These are phyloP conservation scores for Burhinus oedicnemus DNA, from an alignment of 2,113 vertebrate species.

Conservation along the genomic window DNA sequence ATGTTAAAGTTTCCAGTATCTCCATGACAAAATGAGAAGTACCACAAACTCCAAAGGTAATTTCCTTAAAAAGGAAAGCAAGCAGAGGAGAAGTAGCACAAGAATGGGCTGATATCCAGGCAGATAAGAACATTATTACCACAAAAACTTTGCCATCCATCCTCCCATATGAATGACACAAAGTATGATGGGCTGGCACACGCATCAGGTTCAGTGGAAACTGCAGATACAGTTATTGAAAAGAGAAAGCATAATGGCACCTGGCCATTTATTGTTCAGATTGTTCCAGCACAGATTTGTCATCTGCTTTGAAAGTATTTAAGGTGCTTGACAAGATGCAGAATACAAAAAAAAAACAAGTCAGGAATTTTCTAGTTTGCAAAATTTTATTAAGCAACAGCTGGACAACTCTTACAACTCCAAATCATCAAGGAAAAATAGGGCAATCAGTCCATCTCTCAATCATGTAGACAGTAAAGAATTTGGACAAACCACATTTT, in stretches of 20 bases:
- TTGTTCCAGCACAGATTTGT: neutral
- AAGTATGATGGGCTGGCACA: neutral
- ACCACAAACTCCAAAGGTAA: neutral
- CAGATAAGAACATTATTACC: neutral
- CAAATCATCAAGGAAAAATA: slow-evolving; percentile 80
- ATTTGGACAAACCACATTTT: slow-evolving; percentile 78
- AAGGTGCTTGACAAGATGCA: slow-evolving; percentile 58
- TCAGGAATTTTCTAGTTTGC: slow-evolving; percentile 71
- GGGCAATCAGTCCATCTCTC: slow-evolving; percentile 73
- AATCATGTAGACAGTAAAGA: slow-evolving; percentile 81
- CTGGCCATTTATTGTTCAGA: neutral
- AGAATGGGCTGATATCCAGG: neutral
- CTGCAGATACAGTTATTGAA: neutral
- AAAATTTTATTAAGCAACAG: slow-evolving; percentile 90
- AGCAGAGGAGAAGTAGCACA: neutral
- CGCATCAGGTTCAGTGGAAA: neutral
- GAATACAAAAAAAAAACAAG: slow-evolving; percentile 47
- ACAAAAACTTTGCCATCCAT: neutral
- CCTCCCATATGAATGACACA: neutral
- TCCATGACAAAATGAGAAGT: neutral
- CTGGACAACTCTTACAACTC: slow-evolving; percentile 85
- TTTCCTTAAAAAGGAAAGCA: neutral
- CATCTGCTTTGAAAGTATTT: neutral
- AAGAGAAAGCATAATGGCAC: neutral
- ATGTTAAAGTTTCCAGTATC: neutral